Base-by-base conservation (phyloP, 2,113 vertebrate genomes). In the Desmodus rotundus region DNA sequence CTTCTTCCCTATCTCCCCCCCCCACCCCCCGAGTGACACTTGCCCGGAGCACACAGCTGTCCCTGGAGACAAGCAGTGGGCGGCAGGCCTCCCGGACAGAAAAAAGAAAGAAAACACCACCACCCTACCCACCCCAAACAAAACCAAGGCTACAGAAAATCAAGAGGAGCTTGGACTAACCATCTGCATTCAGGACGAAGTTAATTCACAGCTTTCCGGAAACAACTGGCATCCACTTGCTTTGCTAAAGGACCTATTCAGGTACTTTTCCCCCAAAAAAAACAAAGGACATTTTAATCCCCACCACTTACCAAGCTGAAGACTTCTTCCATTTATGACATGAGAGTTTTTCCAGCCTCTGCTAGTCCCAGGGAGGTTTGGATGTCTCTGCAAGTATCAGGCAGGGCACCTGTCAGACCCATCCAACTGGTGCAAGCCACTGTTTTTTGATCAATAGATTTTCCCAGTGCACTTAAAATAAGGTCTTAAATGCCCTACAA, bases 211-310 rank as follows among this genome's bases (percentile, higher is more conserved):
- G 72, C 41, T 70, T 52, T 68, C 80, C 61, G 33, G 9, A 9
- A 76, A 89, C 52, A 67, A 12, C 0, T 5, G 88, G 31, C 54
- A 36, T 45, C 65, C 28, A 24, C 41, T 83, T 52, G 38, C 73
- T 92, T 56, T 50, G 33, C 26, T 36, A 58, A 92, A 61, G 56
- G 38, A 14, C 50, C 56, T 5, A 4, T 50, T 68, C 58, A 72
- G 89, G 50, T 56, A 26, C 5, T 52, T 76, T 89, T 22, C 5
- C 15, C 16, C 15, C 38, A 73, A 31, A 96, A 80, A 63, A 85
- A 70, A 83, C 84, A 45, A 43, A 78, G 80, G 47, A 63, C 22
- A 38, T 83, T 82, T 78, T 61, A 93, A 82, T 91, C 58, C 17
- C 16, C 31, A 36, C 20, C 24, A 20, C 68, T 65, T 41, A 28